Evolutionary conservation across 2,888 invertebrate species (phyloP).

Genomic region (Brenthis hecate): DNA sequence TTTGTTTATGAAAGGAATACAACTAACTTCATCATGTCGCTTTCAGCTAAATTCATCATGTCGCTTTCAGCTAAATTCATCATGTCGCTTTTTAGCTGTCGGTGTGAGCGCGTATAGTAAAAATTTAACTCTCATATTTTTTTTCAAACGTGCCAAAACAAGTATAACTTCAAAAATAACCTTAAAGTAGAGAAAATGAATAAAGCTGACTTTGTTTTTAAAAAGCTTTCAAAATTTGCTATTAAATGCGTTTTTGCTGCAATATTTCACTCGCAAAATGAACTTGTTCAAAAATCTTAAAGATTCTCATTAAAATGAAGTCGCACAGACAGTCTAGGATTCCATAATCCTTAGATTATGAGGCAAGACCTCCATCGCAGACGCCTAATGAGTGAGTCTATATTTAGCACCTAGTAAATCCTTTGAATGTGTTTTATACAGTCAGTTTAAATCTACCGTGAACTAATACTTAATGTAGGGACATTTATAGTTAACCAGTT

Average conservation of each 20-base stretch:
- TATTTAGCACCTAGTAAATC: conserved; percentile 14
- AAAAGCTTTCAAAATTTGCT: neutral
- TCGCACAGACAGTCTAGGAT: conserved; percentile 13
- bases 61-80: no score
- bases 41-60: no score
- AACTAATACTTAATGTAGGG: no score
- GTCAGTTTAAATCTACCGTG: neutral
- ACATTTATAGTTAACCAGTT: neutral
- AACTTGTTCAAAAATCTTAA: neutral
- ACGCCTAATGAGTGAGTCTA: conserved; percentile 24
- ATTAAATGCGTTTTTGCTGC: neutral
- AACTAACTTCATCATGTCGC: no score
- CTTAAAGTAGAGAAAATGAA: no score
- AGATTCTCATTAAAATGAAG: conserved; percentile 5
- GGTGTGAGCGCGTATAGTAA: no score
- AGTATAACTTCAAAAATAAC: no score
- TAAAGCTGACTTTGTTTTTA: no score
- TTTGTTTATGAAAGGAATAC: no score
- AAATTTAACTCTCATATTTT: no score
- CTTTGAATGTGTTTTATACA: conserved; percentile 3
- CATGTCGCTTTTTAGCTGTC: no score
- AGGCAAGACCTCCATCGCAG: conserved; percentile 19
- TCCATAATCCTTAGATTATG: conserved; percentile 22
- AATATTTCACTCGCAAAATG: neutral
- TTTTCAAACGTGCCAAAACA: no score